Conservation (phyloP, 2,888 invertebrate species). For the Drosophila borborema region DNA sequence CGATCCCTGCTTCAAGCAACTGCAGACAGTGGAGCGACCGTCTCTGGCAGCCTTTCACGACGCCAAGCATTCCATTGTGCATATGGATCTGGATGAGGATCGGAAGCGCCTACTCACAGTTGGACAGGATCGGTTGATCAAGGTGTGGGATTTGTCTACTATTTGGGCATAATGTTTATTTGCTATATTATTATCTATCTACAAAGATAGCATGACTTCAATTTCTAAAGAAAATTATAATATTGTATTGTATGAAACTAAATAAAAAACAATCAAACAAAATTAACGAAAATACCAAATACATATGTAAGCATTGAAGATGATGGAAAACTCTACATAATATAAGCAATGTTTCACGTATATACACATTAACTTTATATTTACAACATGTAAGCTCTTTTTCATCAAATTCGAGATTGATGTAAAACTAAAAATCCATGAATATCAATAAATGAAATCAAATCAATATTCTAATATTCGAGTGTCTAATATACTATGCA, state of each 20-base stretch:
- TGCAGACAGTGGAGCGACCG: slow-evolving; percentile 95
- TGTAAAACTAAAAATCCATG: slow-evolving; percentile 50
- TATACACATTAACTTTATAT: slow-evolving; percentile 31
- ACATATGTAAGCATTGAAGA: slow-evolving; percentile 51
- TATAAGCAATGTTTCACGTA: slow-evolving; percentile 52
- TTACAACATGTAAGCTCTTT: slow-evolving; percentile 33
- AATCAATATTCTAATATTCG: slow-evolving; percentile 33
- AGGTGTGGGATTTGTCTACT: slow-evolving; percentile 94
- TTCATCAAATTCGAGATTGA: slow-evolving; percentile 53
- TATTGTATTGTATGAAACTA: slow-evolving; percentile 47
- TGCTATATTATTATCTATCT: slow-evolving; percentile 2
- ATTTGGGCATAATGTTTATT: slow-evolving; percentile 84
- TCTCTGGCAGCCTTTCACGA: slow-evolving; percentile 98
- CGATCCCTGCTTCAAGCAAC: slow-evolving; percentile 93
- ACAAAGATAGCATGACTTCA: slow-evolving; percentile 23
- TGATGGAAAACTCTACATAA: slow-evolving; percentile 12
- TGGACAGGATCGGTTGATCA: slow-evolving; percentile 97
- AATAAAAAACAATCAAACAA: slow-evolving; percentile 10
- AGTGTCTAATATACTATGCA: neutral
- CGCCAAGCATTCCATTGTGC: slow-evolving; percentile 95
- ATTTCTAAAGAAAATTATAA: slow-evolving; percentile 34
- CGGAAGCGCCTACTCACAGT: slow-evolving; percentile 95
- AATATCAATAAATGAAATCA: slow-evolving; percentile 53
- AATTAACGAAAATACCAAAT: slow-evolving; percentile 42
- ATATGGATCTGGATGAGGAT: slow-evolving; percentile 95